Evolutionary conservation across 2,113 vertebrate species (phyloP).

Genomic region (Austrofundulus limnaeus): DNA sequence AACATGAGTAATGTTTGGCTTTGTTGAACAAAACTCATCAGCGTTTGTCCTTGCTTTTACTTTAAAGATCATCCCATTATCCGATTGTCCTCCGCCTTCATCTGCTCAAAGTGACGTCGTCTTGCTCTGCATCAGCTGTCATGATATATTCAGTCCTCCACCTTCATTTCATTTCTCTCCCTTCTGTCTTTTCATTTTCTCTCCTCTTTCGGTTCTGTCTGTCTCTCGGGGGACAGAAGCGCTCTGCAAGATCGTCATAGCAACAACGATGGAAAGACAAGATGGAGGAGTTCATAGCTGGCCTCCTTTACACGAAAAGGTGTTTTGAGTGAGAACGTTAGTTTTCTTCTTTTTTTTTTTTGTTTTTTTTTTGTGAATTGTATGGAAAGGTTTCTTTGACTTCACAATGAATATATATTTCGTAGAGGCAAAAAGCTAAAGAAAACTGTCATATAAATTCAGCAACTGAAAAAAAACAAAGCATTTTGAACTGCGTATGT

Average conservation of each 20-base stretch:
- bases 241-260: slow-evolving; percentile 73
- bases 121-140: not conserved
- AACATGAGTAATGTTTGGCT: slow-evolving; percentile 37
- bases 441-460: no score
- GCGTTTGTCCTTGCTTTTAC: slow-evolving; percentile 30
- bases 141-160: slow-evolving; percentile 23
- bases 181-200: slow-evolving; percentile 46
- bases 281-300: slow-evolving; percentile 60
- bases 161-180: slow-evolving; percentile 22
- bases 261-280: slow-evolving; percentile 70
- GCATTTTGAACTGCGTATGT: no score
- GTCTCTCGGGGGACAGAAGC: slow-evolving; percentile 63
- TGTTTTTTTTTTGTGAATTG: slow-evolving; percentile 39
- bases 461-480: no score
- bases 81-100: not conserved
- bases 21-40: slow-evolving; percentile 33
- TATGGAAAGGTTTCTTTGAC: not conserved
- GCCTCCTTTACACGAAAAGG: slow-evolving; percentile 52
- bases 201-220: slow-evolving; percentile 48
- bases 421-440: no score
- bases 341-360: no score
- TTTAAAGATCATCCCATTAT: slow-evolving; percentile 20
- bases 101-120: slow-evolving; percentile 10
- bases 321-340: slow-evolving; percentile 29
- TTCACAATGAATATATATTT: no score